Evolutionary conservation across 2,888 invertebrate genomes (phyloP).

Genomic region (Melanostoma scalare): DNA sequence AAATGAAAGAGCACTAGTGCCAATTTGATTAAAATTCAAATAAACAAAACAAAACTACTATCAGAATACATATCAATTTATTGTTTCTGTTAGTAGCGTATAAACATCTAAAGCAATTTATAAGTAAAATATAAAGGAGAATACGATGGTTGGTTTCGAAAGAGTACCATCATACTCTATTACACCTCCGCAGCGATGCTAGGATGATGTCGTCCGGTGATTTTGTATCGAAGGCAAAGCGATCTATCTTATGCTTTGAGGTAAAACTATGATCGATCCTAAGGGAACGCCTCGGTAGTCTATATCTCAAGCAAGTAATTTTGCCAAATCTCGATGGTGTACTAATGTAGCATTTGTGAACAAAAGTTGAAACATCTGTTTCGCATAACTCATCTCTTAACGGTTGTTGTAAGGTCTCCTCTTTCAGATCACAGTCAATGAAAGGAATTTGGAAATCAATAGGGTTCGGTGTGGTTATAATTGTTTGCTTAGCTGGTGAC

Average conservation of each 20-base stretch:
- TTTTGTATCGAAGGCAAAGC: constrained; percentile 78
- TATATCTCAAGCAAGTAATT: constrained; percentile 73
- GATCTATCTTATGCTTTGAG: constrained; percentile 74
- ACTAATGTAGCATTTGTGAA: constrained; percentile 45
- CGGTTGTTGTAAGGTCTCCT: constrained; percentile 42
- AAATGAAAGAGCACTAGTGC: no score
- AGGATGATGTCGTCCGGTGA: constrained; percentile 79
- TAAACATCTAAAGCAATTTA: neutral
- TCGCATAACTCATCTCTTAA: constrained; percentile 73
- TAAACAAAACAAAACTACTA: no score
- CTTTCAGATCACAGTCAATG: constrained; percentile 75
- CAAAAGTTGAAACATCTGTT: constrained; percentile 63
- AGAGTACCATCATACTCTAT: constrained; percentile 29
- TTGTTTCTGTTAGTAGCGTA: constrained; percentile 7
- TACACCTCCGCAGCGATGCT: constrained; percentile 76
- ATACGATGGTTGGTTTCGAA: neutral
- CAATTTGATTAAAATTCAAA: no score
- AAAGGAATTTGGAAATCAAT: constrained; percentile 75
- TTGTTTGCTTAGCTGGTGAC: constrained; percentile 6
- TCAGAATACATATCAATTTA: constrained; percentile 36
- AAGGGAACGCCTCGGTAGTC: constrained; percentile 41
- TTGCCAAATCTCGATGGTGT: constrained; percentile 74
- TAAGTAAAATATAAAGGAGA: neutral
- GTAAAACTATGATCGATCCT: constrained; percentile 74
- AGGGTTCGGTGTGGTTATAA: constrained; percentile 7